Evolutionary conservation across 1,140 invertebrate species (phyloP), one percentile per base, ranked within the genome.

Genomic region (Araneus ventricosus): DNA sequence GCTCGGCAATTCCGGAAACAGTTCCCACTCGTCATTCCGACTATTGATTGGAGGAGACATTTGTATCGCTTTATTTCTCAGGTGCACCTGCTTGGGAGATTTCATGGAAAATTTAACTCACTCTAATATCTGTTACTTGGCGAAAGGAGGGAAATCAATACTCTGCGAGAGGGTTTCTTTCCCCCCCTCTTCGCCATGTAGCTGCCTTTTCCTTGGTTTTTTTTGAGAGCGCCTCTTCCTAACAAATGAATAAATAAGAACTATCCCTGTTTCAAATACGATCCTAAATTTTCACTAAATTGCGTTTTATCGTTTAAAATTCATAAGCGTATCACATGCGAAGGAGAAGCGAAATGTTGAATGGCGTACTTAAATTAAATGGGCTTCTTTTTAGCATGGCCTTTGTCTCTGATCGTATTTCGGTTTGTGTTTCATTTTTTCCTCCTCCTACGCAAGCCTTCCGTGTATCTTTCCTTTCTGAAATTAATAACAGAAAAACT

Each of bases 281-380:
- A 37, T 75, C 2, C 30, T 30, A 75, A 75, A 75, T 37, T 75
- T 75, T 75, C 30, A 30, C 70, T 75, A 75, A 75, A 75, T 75
- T 75, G 70, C 70, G 20, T 75, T 75, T 75, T 34, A 75, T 75
- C 70, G 30, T 75, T 34, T 75, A 37, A 75, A 75, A 75, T 75
- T 75, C 70, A 75, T 75, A 75, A 75, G 37, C 70, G 34, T 10
- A 75, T 75, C 70, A 37, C 14, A 34, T 63, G 22, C 27, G 70
- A 75, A 34, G 30, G 34, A 63, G 59, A 63, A 52, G 17, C 45
- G 45, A 52, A 67, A 27, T 67, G 63, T 27, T 67, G n/a, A 67
- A 34, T 34, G 20, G 14, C 30, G 70, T 75, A 75, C 70, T 75
- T 75, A 75, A 75, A 30, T 34, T 75, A 75, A 75, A 75, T 75